Conservation (phyloP, 2,113 vertebrate genomes). For the Bostrychus sinensis region DNA sequence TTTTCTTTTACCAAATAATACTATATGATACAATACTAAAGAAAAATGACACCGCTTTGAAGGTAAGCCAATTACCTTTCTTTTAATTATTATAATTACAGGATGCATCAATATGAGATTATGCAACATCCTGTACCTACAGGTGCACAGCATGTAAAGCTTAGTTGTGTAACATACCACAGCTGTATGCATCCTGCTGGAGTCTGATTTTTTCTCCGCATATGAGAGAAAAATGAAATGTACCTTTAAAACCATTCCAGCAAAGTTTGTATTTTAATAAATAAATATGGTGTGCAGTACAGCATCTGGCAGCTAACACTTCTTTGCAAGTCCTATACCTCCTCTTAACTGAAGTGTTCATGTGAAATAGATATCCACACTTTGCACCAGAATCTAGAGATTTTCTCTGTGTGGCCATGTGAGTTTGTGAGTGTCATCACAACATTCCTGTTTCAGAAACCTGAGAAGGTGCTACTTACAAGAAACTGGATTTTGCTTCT, state of each 20-base stretch:
- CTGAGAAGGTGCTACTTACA: constrained; percentile 71
- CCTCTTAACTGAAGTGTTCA: constrained; percentile 38
- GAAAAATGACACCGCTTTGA: constrained; percentile 8
- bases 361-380: constrained; percentile 40
- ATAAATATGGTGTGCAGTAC: constrained; percentile 13
- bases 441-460: constrained; percentile 68
- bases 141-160: constrained; percentile 30
- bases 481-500: constrained; percentile 66
- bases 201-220: constrained; percentile 2
- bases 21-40: constrained; percentile 4
- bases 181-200: not conserved
- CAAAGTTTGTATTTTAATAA: constrained; percentile 17
- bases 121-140: constrained; percentile 29
- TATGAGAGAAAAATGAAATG: constrained; percentile 4
- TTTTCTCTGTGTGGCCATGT: constrained; percentile 46
- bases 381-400: constrained; percentile 40
- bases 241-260: no score
- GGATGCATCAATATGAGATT: constrained; percentile 29
- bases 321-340: constrained; percentile 49
- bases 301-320: constrained; percentile 42
- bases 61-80: constrained; percentile 18
- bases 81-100: constrained; percentile 33
- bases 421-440: constrained; percentile 28
- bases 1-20: not conserved
- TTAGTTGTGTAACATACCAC: constrained; percentile 21